Conservation (phyloP, 2,113 vertebrate species). For the Pheucticus melanocephalus region DNA sequence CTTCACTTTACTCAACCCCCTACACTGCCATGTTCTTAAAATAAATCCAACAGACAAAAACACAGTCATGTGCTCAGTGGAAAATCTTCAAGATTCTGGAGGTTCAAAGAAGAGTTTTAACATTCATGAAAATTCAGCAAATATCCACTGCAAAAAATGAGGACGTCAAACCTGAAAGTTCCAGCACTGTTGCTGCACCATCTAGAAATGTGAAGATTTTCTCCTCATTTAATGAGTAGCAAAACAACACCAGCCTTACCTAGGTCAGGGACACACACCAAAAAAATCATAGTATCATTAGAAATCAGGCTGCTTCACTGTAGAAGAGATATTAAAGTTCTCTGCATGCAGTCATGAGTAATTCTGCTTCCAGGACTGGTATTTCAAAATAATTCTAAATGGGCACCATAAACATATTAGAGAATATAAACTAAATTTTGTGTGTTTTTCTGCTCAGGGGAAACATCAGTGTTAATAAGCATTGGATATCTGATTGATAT, state of each 20-base stretch:
- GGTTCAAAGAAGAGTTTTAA: background rate
- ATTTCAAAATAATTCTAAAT: background rate
- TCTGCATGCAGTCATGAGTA: background rate
- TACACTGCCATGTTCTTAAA: background rate
- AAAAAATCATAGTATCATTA: background rate
- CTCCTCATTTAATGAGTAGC: background rate
- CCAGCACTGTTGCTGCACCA: background rate
- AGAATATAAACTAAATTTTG: background rate
- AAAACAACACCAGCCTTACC: background rate
- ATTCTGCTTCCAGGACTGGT: background rate
- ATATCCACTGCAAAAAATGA: background rate
- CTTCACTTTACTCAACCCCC: background rate
- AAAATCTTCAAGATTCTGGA: background rate
- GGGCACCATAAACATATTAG: background rate
- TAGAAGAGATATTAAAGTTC: background rate
- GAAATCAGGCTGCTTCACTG: background rate
- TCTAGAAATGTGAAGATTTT: background rate
- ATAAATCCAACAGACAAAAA: conserved; percentile 12
- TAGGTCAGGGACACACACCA: background rate
- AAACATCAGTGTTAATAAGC: background rate
- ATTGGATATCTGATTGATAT: background rate
- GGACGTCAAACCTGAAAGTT: background rate
- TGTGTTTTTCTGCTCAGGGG: background rate
- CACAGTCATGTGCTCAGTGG: background rate
- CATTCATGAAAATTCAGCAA: background rate